These are phyloP conservation scores for Apis dorsata DNA, from an alignment of 1,140 invertebrate species.

Conservation along the genomic window DNA sequence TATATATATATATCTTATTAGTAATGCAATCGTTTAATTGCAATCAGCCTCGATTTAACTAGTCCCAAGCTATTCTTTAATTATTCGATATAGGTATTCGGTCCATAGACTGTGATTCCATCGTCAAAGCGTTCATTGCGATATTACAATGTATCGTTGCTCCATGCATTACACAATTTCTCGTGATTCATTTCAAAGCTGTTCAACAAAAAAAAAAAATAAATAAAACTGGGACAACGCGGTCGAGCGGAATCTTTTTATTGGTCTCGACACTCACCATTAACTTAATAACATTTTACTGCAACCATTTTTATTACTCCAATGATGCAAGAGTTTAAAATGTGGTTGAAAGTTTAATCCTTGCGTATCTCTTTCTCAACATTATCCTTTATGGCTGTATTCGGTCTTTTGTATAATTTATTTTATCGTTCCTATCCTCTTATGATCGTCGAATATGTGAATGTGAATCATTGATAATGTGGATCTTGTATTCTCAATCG, in stretches of 20 bases:
- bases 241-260: background rate
- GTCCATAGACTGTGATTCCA: slow-evolving; percentile 8
- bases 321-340: background rate
- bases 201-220: background rate
- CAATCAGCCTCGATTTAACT: slow-evolving; percentile 58
- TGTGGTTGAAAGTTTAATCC: background rate
- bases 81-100: slow-evolving; percentile 45
- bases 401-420: background rate
- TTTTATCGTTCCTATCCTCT: background rate
- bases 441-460: too few species aligned
- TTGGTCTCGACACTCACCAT: background rate
- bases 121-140: background rate
- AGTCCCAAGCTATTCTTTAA: slow-evolving; percentile 55
- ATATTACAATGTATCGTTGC: slow-evolving; percentile 16
- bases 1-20: background rate
- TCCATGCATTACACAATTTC: background rate
- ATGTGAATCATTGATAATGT: too few species aligned
- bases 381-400: background rate
- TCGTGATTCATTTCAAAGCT: background rate
- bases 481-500: too few species aligned
- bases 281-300: background rate
- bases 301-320: background rate
- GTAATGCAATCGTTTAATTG: slow-evolving; percentile 65
- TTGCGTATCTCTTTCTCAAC: background rate
- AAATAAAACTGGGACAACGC: background rate